phyloP scores from a whole-genome alignment of 2,797 vertebrate genomes.

The Octomys mimax region DNA sequence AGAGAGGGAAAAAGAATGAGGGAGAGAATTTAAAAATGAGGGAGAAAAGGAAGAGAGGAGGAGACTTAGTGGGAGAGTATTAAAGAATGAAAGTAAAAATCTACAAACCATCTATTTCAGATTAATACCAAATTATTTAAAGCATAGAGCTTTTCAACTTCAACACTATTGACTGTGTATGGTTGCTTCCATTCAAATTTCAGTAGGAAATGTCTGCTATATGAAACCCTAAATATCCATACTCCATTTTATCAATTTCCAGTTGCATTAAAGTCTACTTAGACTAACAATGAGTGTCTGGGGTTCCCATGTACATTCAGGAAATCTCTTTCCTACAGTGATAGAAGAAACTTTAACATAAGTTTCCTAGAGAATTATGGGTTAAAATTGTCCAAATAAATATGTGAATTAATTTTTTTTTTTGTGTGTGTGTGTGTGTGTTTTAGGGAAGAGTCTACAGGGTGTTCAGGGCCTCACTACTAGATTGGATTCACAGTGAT shows the following conservation, averaged over 20 bases:
- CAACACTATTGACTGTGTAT: neutral
- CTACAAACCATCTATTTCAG: neutral
- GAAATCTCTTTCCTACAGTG: neutral
- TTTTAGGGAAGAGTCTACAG: too few relatives aligned
- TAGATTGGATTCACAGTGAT: too few relatives aligned
- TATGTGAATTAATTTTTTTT: neutral
- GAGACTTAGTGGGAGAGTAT: neutral
- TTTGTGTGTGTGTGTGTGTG: too few relatives aligned
- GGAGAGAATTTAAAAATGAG: neutral
- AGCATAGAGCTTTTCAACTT: neutral
- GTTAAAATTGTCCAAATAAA: neutral
- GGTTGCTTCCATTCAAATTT: neutral
- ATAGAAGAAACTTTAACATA: neutral
- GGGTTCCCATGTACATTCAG: neutral
- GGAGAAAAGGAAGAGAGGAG: neutral
- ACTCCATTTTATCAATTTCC: neutral
- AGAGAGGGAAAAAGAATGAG: neutral
- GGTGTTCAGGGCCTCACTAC: too few relatives aligned
- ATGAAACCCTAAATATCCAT: neutral
- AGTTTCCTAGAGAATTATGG: neutral
- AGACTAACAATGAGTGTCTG: neutral
- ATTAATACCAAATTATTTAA: neutral
- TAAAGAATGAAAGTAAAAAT: neutral
- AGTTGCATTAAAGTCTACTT: neutral
- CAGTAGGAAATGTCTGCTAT: neutral